Evolutionary conservation across 2,888 invertebrate genomes (phyloP), one percentile per base, ranked within the genome.

Genomic region (Eupithecia subumbrata): DNA sequence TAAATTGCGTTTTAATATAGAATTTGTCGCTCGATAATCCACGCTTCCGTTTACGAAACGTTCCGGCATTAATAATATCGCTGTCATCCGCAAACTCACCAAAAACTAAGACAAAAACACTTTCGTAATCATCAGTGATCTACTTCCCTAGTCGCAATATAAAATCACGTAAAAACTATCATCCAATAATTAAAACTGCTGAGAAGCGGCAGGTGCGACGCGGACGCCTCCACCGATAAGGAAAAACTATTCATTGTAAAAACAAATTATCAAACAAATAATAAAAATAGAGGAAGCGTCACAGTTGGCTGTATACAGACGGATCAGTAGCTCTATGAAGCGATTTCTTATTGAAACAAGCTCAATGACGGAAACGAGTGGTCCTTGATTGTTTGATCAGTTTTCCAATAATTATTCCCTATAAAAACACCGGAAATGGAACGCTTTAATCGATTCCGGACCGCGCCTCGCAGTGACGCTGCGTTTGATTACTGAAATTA

Each of bases 211-310:
- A 91, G 90, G 90, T 90, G 91, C 84, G 81, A 80, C 74, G 74
- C 25, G 25, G 45, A 2, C 25, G 71, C n/a, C 43, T 45, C 66
- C 77, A 78, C 72, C 80, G 83, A 85, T 85, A 84, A 86, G 84
- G 89, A 91, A 91, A 91, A 91, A 91, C 87, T 85, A 85, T 85
- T 87, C 87, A 86, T 88, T 89, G 88, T 91, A 93, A 94, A 93
- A 94, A 94, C 92, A 91, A 93, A 94, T 91, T 90, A 90, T 93
- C 88, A 86, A 89, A 89, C 87, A 93, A 91, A 89, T 92, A 93
- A 91, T 91, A 92, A 91, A 90, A 90, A 91, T 88, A 89, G 91
- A 93, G 94, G 94, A 94, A 94, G 90, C 91, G 94, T 94, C 92
- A 94, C 95, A 95, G 90, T 93, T 88, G 90, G 90, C 90, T 92